These are phyloP conservation scores for Montipora efflorescens DNA, from an alignment of 64 coral and sea anemone species.

Conservation along the genomic window DNA sequence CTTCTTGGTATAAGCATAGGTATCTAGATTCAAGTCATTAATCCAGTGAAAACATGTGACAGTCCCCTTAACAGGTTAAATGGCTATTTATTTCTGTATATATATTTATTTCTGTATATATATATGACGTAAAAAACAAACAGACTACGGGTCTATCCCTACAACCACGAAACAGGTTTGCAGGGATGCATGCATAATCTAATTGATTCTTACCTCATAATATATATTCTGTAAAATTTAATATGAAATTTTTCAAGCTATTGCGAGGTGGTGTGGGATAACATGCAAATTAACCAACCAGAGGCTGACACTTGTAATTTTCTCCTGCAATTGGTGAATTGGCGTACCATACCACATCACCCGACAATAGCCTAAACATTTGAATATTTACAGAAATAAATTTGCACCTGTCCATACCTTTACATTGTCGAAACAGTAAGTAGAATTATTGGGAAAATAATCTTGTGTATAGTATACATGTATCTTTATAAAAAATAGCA, in stretches of 20 bases:
- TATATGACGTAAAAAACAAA: constrained; percentile 32
- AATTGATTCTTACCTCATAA: constrained; percentile 40
- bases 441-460: constrained; percentile 33
- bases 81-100: constrained; percentile 33
- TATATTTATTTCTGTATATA: constrained; percentile 18
- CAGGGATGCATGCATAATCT: constrained; percentile 28
- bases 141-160: constrained; percentile 24
- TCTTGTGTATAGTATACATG: constrained; percentile 38
- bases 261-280: not conserved
- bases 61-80: constrained; percentile 34
- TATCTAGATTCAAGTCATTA: constrained; percentile 29
- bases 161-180: constrained; percentile 24
- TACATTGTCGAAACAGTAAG: constrained; percentile 49
- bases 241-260: constrained; percentile 26
- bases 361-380: no score
- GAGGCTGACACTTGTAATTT: no score
- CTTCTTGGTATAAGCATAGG: constrained; percentile 48
- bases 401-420: no score
- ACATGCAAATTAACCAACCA: no score
- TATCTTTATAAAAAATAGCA: constrained; percentile 9
- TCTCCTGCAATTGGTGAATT: no score
- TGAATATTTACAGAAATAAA: no score
- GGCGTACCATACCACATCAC: no score
- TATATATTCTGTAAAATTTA: constrained; percentile 18
- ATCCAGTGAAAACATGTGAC: constrained; percentile 38